These are phyloP conservation scores for Iselma pallidipennis DNA, from an alignment of 2,888 invertebrate species.

Conservation along the genomic window DNA sequence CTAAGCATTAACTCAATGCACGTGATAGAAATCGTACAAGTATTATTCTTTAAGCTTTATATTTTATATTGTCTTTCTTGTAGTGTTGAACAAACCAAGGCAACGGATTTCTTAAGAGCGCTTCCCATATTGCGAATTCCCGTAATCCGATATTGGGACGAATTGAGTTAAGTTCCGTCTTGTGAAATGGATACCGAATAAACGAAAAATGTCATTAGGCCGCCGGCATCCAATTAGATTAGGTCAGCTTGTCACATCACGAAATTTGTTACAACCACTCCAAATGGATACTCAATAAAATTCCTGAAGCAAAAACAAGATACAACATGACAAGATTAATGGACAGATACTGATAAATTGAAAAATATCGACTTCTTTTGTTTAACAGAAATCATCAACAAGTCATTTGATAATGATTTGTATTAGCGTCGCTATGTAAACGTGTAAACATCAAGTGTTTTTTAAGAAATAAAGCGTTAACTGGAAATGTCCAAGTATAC, in stretches of 20 bases:
- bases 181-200: conserved; percentile 49
- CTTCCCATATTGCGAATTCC: conserved; percentile 52
- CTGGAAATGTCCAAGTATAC: not conserved
- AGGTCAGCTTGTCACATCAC: conserved; percentile 44
- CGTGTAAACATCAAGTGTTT: not conserved
- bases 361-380: conserved; percentile 12
- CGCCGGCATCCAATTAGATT: conserved; percentile 52
- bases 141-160: conserved; percentile 52
- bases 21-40: conserved; percentile 45
- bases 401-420: not conserved
- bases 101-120: conserved; percentile 50
- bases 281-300: conserved; percentile 31
- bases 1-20: conserved; percentile 46
- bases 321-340: conserved; percentile 26
- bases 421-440: not conserved
- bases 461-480: not conserved
- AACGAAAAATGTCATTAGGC: conserved; percentile 54
- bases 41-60: conserved; percentile 36
- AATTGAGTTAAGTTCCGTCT: conserved; percentile 51
- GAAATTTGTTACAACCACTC: conserved; percentile 45
- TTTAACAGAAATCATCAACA: not conserved
- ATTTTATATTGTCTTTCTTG: conserved; percentile 22
- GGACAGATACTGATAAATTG: conserved; percentile 21
- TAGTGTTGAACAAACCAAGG: no score
- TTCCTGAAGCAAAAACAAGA: conserved; percentile 24